phyloP scores from a whole-genome alignment of 2,113 vertebrate genomes.

The Reinhardtius hippoglossoides region DNA sequence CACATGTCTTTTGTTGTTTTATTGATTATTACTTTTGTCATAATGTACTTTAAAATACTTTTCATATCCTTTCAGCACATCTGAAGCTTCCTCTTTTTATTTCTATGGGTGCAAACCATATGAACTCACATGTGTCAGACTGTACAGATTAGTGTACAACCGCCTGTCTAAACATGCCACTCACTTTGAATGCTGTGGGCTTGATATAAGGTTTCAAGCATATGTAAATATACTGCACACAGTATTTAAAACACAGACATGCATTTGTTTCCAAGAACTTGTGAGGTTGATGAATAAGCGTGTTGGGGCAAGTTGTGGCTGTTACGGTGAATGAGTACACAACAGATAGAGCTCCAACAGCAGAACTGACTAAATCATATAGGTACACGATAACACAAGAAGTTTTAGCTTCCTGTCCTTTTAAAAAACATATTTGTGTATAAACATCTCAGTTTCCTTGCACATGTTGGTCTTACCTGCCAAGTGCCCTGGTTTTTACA shows the following conservation, averaged over 20 bases:
- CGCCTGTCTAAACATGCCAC: slow-evolving; percentile 65
- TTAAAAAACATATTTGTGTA: not conserved
- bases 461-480: not conserved
- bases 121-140: not conserved
- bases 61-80: slow-evolving; percentile 62
- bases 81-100: slow-evolving; percentile 15
- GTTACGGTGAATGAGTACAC: slow-evolving; percentile 11
- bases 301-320: slow-evolving; percentile 43
- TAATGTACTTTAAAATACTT: slow-evolving; percentile 70
- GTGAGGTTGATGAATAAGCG: not conserved
- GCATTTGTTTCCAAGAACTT: slow-evolving; percentile 37
- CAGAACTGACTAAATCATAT: not conserved
- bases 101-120: not conserved
- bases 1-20: slow-evolving; percentile 64
- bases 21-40: slow-evolving; percentile 45
- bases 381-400: not conserved
- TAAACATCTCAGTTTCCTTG: not conserved
- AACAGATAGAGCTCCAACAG: not conserved
- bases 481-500: not conserved
- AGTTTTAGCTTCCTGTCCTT: not conserved
- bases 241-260: slow-evolving; percentile 40
- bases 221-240: slow-evolving; percentile 26
- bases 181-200: slow-evolving; percentile 15
- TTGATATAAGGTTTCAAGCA: slow-evolving; percentile 23
- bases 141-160: not conserved